These are phyloP conservation scores for Margaritifera margaritifera DNA, from an alignment of 2,888 invertebrate genomes.

Conservation along the genomic window DNA sequence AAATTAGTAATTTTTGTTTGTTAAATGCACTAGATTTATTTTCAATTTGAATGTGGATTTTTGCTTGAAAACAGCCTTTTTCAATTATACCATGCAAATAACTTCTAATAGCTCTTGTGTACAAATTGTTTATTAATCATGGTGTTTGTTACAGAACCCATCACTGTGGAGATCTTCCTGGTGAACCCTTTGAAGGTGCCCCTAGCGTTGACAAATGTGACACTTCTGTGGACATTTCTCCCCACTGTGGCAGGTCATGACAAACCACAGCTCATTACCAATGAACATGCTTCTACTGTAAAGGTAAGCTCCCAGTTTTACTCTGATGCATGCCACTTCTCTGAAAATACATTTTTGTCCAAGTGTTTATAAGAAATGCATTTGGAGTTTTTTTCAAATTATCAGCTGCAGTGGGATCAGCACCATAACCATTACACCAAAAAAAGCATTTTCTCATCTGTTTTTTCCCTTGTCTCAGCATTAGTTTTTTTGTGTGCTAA, in stretches of 20 bases:
- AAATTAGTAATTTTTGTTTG: too few relatives aligned
- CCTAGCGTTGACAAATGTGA: slow-evolving; percentile 81
- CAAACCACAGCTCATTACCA: slow-evolving; percentile 62
- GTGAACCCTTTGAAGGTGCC: slow-evolving; percentile 85
- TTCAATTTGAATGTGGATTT: too few relatives aligned
- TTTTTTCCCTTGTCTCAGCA: too few relatives aligned
- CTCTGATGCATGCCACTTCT: not conserved
- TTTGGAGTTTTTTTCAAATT: too few relatives aligned
- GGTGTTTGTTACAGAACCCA: slow-evolving; percentile 79
- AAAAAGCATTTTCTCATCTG: too few relatives aligned
- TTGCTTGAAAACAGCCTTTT: too few relatives aligned
- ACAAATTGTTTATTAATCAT: not conserved
- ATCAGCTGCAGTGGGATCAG: too few relatives aligned
- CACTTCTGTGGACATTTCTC: slow-evolving; percentile 82
- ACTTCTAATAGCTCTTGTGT: slow-evolving; percentile 1
- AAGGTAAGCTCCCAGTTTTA: slow-evolving; percentile 43
- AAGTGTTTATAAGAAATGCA: too few relatives aligned
- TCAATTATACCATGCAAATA: too few relatives aligned
- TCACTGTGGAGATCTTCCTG: slow-evolving; percentile 84
- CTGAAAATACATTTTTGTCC: not conserved
- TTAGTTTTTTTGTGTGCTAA: too few relatives aligned
- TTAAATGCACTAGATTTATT: too few relatives aligned
- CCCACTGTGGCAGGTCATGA: slow-evolving; percentile 57
- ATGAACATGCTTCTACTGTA: slow-evolving; percentile 62
- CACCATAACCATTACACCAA: too few relatives aligned